Base-by-base conservation (phyloP, 2,113 vertebrate species). In the Nyctibius bracteatus region DNA sequence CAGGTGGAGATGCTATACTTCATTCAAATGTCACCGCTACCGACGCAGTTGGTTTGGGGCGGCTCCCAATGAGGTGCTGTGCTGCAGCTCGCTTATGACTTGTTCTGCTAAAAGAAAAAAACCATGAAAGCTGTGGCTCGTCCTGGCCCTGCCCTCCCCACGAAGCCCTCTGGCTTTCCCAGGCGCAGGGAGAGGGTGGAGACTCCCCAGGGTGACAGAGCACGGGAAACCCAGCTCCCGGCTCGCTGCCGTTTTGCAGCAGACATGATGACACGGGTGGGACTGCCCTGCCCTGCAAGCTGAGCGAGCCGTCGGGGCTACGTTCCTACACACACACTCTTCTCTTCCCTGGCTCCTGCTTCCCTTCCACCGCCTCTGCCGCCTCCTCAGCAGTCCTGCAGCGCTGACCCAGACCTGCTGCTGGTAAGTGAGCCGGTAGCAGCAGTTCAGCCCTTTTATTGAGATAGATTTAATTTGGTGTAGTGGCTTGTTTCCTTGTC, bases 171-270 rank as follows among this genome's bases (percentile, higher is more conserved):
- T 43, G 68, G 12, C 55, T 70, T 74, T 52, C 59, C 68, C 59
- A 28, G 73, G 18, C 4, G 4, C 49, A 11, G 71, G 43, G 47
- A 77, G 89, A 92, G 87, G 90, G 81, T 77, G 83, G 86, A 95
- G 94, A 94, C 79, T 95, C 19, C 20, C 6, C 1, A 3, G 46
- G 20, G 33, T 41, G 77, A 8, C 3, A 4, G 47, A 12, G 31
- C 0, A 0, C 0, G 1, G 23, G 61, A 55, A 79, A 2, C 22
- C 18, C 58, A 17, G 54, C 43, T 66, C 39, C 19, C 6, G 0
- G 39, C 55, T 30, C 1, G 1, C 44, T 0, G 24, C 66, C 0
- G 5, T 25, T 10, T 3, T 5, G 59, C 61, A 12, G 72, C 61
- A 65, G 61, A n/a, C 1, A 20, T 0, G 44, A 20, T 37, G 58